Evolutionary conservation across 2,888 invertebrate species (phyloP).

Genomic region (Malthinus flaveolus): DNA sequence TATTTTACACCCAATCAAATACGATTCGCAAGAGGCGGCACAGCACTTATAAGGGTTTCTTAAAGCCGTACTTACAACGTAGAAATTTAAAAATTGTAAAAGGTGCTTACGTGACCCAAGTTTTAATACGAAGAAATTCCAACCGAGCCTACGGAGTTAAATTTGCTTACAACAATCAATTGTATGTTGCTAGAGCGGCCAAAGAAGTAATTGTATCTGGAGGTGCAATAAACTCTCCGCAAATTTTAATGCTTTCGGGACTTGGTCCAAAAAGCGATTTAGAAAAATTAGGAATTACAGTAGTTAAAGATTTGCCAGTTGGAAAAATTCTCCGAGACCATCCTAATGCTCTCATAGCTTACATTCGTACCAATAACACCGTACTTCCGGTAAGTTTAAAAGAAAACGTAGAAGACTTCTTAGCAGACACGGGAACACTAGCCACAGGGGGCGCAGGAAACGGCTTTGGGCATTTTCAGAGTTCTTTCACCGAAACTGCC

Average conservation of each 20-base stretch:
- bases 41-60: constrained; percentile 64
- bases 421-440: constrained; percentile 33
- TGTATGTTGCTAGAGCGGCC: constrained; percentile 57
- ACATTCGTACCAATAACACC: constrained; percentile 53
- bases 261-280: constrained; percentile 39
- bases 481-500: constrained; percentile 30
- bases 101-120: constrained; percentile 58
- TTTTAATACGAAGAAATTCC: constrained; percentile 59
- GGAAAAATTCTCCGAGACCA: too few relatives aligned
- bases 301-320: constrained; percentile 36
- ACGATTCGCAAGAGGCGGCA: constrained; percentile 62
- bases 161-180: constrained; percentile 55
- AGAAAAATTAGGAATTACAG: constrained; percentile 30
- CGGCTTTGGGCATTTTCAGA: constrained; percentile 32
- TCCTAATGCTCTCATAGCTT: constrained; percentile 68
- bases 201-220: constrained; percentile 75
- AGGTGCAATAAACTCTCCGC: constrained; percentile 68
- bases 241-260: constrained; percentile 42
- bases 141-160: constrained; percentile 61
- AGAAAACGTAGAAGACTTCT: constrained; percentile 30
- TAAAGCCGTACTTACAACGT: constrained; percentile 58
- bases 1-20: constrained; percentile 65
- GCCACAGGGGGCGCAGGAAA: constrained; percentile 37
- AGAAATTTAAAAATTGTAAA: constrained; percentile 63
- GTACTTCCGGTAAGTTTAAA: constrained; percentile 11